Percentiles rank a stretch among this genome's conserved stretches.
phyloP scores from a whole-genome alignment of 2,888 invertebrate species.

The Sipha maydis region DNA sequence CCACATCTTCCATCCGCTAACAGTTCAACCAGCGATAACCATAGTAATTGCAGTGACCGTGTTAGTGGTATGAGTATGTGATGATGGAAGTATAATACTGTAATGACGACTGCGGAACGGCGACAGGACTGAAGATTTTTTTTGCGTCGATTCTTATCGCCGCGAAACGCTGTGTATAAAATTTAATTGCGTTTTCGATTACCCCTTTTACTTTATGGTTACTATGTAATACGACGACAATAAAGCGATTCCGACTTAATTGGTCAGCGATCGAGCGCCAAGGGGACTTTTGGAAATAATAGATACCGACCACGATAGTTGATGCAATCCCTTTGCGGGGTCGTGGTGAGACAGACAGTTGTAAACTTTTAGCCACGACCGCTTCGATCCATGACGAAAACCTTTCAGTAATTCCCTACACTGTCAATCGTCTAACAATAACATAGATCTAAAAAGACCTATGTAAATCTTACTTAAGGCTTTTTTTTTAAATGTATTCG shows the following conservation, averaged over 20 bases:
- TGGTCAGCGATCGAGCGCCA: neutral
- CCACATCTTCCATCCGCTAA: neutral
- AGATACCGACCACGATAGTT: neutral
- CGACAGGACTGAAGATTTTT: neutral
- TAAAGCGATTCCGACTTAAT: constrained; percentile 54
- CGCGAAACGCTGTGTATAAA: constrained; percentile 23
- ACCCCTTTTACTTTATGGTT: constrained; percentile 33
- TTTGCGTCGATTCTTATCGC: neutral
- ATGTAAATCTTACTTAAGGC: too few relatives aligned
- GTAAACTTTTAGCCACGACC: neutral
- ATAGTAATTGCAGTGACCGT: too few relatives aligned
- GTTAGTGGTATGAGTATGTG: too few relatives aligned
- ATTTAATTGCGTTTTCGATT: constrained; percentile 49
- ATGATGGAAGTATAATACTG: too few relatives aligned
- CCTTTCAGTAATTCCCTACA: neutral
- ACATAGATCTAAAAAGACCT: neutral
- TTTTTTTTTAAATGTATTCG: too few relatives aligned
- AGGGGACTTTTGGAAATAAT: neutral
- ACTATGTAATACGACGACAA: constrained; percentile 17
- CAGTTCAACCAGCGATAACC: too few relatives aligned
- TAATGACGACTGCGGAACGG: too few relatives aligned
- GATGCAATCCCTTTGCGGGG: neutral
- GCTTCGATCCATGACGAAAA: neutral
- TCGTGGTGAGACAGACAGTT: neutral
- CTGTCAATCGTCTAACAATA: neutral